These are phyloP conservation scores for Drosophila kambysellisi DNA, from an alignment of 2,888 invertebrate genomes.

Conservation along the genomic window DNA sequence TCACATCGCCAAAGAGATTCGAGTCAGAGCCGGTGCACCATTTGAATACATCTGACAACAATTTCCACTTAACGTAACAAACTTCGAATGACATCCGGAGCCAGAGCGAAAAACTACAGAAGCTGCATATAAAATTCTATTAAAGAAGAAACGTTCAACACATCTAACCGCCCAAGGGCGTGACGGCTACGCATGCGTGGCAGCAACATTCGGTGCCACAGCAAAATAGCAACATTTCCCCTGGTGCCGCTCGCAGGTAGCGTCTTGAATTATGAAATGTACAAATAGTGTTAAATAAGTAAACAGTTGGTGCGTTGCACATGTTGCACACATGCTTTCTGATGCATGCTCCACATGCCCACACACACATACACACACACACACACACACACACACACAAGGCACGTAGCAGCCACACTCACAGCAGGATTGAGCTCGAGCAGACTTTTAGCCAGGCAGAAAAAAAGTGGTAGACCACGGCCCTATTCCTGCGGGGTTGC, in stretches of 20 bases:
- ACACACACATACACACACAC: background rate
- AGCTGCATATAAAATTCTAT: conserved; percentile 12
- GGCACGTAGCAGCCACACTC: conserved; percentile 59
- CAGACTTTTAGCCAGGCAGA: conserved; percentile 41
- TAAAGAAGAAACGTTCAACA: conserved; percentile 12
- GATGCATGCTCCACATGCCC: conserved; percentile 40
- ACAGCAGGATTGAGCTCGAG: conserved; percentile 8
- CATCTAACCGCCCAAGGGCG: conserved; percentile 25
- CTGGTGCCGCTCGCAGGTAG: conserved; percentile 19
- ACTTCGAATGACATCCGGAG: conserved; percentile 38
- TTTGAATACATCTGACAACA: conserved; percentile 52
- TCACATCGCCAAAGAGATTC: conserved; percentile 35
- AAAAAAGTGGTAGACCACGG: conserved; percentile 17
- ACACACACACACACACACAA: conserved; percentile 43
- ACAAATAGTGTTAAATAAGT: conserved; percentile 77
- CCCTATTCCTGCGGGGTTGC: background rate
- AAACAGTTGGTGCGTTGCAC: conserved; percentile 68
- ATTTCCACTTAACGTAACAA: conserved; percentile 64
- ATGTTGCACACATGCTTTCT: conserved; percentile 19
- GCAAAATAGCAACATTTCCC: conserved; percentile 4
- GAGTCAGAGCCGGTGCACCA: conserved; percentile 35
- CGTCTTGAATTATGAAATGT: conserved; percentile 70
- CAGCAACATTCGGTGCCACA: conserved; percentile 26
- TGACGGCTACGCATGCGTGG: conserved; percentile 72
- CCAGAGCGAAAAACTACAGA: conserved; percentile 7